Evolutionary conservation across 2,888 invertebrate species (phyloP), one percentile per base, ranked within the genome.

Genomic region (Eristalis intricaria): DNA sequence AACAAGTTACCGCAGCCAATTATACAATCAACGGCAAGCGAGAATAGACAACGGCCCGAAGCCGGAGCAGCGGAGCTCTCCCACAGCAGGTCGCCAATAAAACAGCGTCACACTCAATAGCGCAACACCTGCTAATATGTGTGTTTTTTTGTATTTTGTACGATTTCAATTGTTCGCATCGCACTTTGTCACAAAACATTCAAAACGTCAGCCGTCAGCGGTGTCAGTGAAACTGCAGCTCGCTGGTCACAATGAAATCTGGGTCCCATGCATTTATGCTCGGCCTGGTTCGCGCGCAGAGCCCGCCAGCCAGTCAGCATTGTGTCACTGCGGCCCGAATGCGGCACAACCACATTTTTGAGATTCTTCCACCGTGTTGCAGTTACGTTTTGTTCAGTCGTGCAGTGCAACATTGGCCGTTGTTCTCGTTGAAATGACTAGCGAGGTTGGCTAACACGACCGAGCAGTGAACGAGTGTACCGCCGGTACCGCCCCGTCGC

Each of bases 61-160:
- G 29, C 35, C 15, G 32, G 38, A 38, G 65, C 71, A 26, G 22
- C 60, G 23, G 23, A 58, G 66, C 66, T 80, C 66, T 80, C 73
- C 50, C 79, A 80, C 60, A 60, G 60, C 61, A 35, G 66, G 32
- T 26, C 64, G 8, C 64, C 65, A 71, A 78, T 71, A 65, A 71
- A 38, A 63, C 43, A 35, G 26, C 63, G 26, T 22, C 32, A 70
- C 78, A 70, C 70, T 56, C 78, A 32, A 61, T 61, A 77, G 43
- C 71, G 56, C 32, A 66, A 80, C 79, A 80, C 79, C 73, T 68
- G 73, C 65, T 61, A 68, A 35, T 19, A 35, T 7, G 29, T 76
- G 29, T 64, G 4, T 56, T 23, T 8, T 70, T 71, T 50, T 64
- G n/a, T n/a, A n/a, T n/a, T n/a, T n/a, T n/a, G n/a, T n/a, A 35